A percentile compares a stretch with the other conserved stretches of the same genome.
Evolutionary conservation across 2,888 invertebrate genomes (phyloP).

Genomic region (Pristionchus exspectatus): DNA sequence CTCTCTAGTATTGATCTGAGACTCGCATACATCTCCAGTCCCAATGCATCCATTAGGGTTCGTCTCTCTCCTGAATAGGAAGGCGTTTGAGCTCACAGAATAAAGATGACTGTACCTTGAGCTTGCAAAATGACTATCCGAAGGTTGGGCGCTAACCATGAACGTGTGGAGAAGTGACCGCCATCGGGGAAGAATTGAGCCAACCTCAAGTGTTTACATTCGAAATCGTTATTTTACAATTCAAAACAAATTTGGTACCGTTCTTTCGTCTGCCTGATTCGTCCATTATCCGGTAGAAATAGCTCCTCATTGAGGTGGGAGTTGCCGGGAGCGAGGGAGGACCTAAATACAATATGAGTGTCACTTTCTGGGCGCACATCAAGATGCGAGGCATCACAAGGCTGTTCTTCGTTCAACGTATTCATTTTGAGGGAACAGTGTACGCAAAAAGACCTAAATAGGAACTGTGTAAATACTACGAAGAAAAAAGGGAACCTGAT

Average conservation of each 20-base stretch:
- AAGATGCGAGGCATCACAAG: neutral
- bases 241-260: neutral
- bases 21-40: neutral
- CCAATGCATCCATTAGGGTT: neutral
- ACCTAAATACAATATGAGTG: neutral
- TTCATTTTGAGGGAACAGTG: too few relatives aligned
- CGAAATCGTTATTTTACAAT: neutral
- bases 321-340: neutral
- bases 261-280: slow-evolving; percentile 21
- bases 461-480: neutral
- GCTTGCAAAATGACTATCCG: slow-evolving; percentile 32
- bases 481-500: slow-evolving; percentile 5
- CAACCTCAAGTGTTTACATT: slow-evolving; percentile 6
- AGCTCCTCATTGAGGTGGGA: slow-evolving; percentile 28
- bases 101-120: neutral
- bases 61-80: neutral
- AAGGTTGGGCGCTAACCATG: slow-evolving; percentile 47
- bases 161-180: slow-evolving; percentile 33
- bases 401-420: too few relatives aligned
- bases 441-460: too few relatives aligned
- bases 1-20: neutral
- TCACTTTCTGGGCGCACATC: neutral
- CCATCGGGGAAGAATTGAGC: slow-evolving; percentile 48
- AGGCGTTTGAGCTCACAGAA: neutral
- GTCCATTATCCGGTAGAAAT: slow-evolving; percentile 30